Percentiles rank a stretch among this genome's conserved stretches.
Evolutionary conservation across 2,797 vertebrate species (phyloP).

Genomic region (Sebastes jordani): DNA sequence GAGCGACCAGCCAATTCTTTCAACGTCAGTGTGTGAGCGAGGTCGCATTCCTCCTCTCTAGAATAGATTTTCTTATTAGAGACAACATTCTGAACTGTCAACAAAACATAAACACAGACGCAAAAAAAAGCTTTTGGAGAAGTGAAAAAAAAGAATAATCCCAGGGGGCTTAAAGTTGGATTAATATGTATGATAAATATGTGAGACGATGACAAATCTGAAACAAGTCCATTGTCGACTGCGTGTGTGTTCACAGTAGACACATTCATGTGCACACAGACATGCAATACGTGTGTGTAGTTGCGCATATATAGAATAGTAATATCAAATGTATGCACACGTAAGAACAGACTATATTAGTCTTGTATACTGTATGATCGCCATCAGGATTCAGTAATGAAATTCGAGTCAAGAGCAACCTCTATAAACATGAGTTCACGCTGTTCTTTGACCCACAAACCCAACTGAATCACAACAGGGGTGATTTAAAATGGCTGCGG

Average conservation of each 20-base stretch:
- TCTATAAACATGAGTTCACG: neutral
- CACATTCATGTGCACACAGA: neutral
- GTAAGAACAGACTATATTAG: neutral
- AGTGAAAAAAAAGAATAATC: neutral
- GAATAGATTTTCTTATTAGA: slow-evolving; percentile 79
- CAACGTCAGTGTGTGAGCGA: slow-evolving; percentile 21
- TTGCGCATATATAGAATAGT: neutral
- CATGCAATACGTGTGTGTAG: neutral
- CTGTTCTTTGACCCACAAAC: slow-evolving; percentile 27
- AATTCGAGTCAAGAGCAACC: slow-evolving; percentile 5
- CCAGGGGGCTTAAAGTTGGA: neutral
- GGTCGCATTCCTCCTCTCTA: slow-evolving; percentile 62
- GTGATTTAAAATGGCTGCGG: neutral
- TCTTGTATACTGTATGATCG: neutral
- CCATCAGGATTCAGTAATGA: neutral
- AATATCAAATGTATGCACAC: neutral
- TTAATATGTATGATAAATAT: slow-evolving; percentile 31
- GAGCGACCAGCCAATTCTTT: slow-evolving; percentile 27
- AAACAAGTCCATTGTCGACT: neutral
- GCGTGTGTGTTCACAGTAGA: neutral
- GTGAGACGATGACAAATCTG: neutral
- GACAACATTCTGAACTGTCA: slow-evolving; percentile 67
- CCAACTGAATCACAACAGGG: slow-evolving; percentile 11
- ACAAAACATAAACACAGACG: slow-evolving; percentile 40
- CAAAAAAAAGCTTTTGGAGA: slow-evolving; percentile 13